These are phyloP conservation scores for Procambarus clarkii DNA, from an alignment of 1,140 invertebrate genomes.

Conservation along the genomic window DNA sequence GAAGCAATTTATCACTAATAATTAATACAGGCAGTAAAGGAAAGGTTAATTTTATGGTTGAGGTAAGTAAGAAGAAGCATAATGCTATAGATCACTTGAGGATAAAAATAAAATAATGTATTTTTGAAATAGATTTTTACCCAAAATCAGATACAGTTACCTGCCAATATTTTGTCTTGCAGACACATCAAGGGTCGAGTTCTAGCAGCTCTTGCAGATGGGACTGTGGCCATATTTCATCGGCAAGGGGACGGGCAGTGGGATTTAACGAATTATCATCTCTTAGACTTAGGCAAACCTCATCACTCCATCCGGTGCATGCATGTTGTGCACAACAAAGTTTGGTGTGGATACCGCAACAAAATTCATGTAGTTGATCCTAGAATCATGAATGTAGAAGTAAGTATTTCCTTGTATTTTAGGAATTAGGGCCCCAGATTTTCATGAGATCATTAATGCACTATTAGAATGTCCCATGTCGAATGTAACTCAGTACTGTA, in stretches of 20 bases:
- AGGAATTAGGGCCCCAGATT: too few relatives aligned
- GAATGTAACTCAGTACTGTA: too few relatives aligned
- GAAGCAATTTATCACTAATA: too few relatives aligned
- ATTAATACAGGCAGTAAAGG: too few relatives aligned
- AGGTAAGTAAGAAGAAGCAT: too few relatives aligned
- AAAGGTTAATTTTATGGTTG: too few relatives aligned
- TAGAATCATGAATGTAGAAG: constrained; percentile 77
- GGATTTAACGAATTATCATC: constrained; percentile 94
- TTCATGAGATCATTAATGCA: too few relatives aligned
- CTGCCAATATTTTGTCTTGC: constrained; percentile 52
- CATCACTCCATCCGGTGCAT: constrained; percentile 85
- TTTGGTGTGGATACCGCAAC: constrained; percentile 99
- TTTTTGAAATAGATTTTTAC: too few relatives aligned
- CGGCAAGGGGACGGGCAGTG: constrained; percentile 92
- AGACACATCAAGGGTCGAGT: constrained; percentile 95
- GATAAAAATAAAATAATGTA: too few relatives aligned
- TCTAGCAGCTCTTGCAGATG: constrained; percentile 95
- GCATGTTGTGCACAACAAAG: constrained; percentile 88
- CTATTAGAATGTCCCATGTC: too few relatives aligned
- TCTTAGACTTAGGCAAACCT: constrained; percentile 93
- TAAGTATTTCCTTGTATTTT: neutral
- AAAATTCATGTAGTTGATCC: constrained; percentile 96
- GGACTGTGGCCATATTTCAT: constrained; percentile 94
- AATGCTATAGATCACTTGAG: too few relatives aligned
- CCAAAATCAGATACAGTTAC: neutral